These are phyloP conservation scores for Elegia similella DNA, from an alignment of 2,888 invertebrate genomes.

Conservation along the genomic window DNA sequence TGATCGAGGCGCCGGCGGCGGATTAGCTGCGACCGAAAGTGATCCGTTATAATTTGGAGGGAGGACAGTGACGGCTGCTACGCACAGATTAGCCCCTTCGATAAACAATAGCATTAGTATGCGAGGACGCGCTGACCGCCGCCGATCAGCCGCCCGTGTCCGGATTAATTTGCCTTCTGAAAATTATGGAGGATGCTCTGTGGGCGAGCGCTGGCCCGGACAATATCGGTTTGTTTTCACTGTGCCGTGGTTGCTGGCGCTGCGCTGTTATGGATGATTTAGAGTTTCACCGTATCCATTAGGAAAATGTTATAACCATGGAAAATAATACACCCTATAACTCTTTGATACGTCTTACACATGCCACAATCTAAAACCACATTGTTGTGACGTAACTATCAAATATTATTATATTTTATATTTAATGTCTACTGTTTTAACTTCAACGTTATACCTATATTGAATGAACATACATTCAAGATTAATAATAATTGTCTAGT, in stretches of 20 bases:
- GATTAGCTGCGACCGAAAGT: conserved; percentile 74
- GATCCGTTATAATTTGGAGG: conserved; percentile 78
- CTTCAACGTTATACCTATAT: too few species aligned
- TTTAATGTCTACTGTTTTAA: too few species aligned
- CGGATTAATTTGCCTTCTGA: conserved; percentile 80
- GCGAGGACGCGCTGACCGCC: conserved; percentile 77
- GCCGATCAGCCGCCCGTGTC: conserved; percentile 74
- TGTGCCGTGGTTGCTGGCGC: conserved; percentile 18
- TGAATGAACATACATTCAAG: too few species aligned
- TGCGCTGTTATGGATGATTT: not conserved
- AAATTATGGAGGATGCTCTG: conserved; percentile 65
- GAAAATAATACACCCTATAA: too few species aligned
- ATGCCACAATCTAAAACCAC: too few species aligned
- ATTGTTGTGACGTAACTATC: too few species aligned
- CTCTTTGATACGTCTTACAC: too few species aligned
- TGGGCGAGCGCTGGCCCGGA: conserved; percentile 52
- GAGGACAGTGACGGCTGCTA: conserved; percentile 79
- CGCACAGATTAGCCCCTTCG: conserved; percentile 81
- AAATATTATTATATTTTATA: too few species aligned
- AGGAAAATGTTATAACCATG: too few species aligned
- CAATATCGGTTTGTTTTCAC: conserved; percentile 68
- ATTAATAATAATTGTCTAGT: too few species aligned
- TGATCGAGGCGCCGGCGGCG: conserved; percentile 48
- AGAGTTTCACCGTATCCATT: too few species aligned
- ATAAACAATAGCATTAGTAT: conserved; percentile 82